Evolutionary conservation across 1,140 invertebrate genomes (phyloP), one percentile per base, ranked within the genome.

Genomic region (Camponotus floridanus): DNA sequence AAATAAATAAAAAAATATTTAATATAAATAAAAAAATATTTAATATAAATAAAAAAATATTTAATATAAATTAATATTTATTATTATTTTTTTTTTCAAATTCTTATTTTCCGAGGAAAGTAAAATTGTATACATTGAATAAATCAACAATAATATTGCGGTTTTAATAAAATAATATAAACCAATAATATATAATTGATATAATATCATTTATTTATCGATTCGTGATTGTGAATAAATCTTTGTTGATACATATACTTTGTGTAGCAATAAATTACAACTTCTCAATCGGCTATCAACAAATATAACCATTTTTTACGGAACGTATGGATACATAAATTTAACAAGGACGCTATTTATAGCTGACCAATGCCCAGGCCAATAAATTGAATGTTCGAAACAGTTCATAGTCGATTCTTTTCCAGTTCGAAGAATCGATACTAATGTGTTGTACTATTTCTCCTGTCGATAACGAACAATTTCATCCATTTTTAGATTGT

Each of bases 301-400:
- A 71, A 74, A 73, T 71, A 36, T 13, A 62, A 21, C 55, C 7
- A 26, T 73, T 73, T 73, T 61, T 65, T 21, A 71, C 21, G 65
- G 39, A 45, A 26, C n/a, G 55, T 2, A 51, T 61, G 6, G 36
- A 33, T 45, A 73, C 39, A 74, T 83, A 83, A 83, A 73, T 83
- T 73, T 45, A 73, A 74, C 68, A 48, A 45, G 68, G 11, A 45
- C 67, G 67, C 39, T 83, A 83, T 62, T 83, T 83, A 83, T 68
- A 81, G 67, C 79, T 81, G 79, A 83, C 79, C 79, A 83, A 59
- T 61, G 71, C 55, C 21, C 68, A 68, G 8, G 18, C 55, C 68
- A 9, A 83, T 83, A 83, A 83, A 83, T 74, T 57, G 68, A 73
- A 80, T 61, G 79, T 61, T 83, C 55, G 39, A 36, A 73, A 74